Evolutionary conservation across 2,888 invertebrate genomes (phyloP).

Genomic region (Harpalus rubripes): DNA sequence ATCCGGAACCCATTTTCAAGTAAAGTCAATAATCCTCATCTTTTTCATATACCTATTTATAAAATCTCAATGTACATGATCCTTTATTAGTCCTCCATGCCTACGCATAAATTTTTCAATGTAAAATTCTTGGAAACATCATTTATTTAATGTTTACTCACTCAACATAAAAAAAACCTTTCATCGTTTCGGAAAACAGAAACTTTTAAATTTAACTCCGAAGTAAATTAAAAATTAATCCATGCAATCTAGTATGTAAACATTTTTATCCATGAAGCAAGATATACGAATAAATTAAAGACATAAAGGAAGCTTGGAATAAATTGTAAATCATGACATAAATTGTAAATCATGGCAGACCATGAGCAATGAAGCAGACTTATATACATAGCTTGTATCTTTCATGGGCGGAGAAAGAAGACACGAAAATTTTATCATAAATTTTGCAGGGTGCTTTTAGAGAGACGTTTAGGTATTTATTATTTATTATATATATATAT

Average conservation of each 20-base stretch:
- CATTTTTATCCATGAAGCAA: slow-evolving; percentile 2
- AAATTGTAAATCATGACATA: background rate
- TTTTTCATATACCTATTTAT: too few species aligned
- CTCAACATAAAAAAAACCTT: background rate
- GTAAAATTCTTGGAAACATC: background rate
- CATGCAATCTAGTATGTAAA: background rate
- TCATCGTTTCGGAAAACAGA: background rate
- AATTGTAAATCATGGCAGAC: background rate
- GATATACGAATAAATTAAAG: background rate
- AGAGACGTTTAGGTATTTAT: too few species aligned
- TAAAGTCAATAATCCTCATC: too few species aligned
- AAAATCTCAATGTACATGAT: too few species aligned
- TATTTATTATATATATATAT: too few species aligned
- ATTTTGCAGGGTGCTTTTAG: background rate
- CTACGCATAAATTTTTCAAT: background rate
- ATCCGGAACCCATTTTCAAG: too few species aligned
- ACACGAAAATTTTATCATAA: background rate
- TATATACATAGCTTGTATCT: background rate
- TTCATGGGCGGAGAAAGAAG: background rate
- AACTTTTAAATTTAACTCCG: slow-evolving; percentile 3
- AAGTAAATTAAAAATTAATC: background rate
- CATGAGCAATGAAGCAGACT: background rate
- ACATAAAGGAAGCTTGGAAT: background rate
- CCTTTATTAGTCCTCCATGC: too few species aligned
- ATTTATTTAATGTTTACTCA: slow-evolving; percentile 4